These are phyloP conservation scores for Nymphalis polychloros DNA, from an alignment of 2,888 invertebrate genomes.

Conservation along the genomic window DNA sequence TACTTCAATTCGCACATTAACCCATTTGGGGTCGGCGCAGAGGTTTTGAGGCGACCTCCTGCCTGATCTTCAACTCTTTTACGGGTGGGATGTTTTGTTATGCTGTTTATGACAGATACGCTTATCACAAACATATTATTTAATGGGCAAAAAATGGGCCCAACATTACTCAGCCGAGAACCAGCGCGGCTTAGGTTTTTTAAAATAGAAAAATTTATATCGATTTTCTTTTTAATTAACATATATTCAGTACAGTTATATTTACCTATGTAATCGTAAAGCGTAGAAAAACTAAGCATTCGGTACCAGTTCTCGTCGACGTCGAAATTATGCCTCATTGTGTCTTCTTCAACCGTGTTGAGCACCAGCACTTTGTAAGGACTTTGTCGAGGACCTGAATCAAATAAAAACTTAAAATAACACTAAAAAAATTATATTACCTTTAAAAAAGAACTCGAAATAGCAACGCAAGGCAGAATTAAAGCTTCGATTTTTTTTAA, in stretches of 20 bases:
- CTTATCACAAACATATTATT: too few species aligned
- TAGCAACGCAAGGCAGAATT: neutral
- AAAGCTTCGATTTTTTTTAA: neutral
- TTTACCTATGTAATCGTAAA: conserved; percentile 79
- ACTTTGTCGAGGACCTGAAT: conserved; percentile 67
- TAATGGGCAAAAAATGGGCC: too few species aligned
- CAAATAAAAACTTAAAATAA: neutral
- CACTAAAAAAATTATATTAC: neutral
- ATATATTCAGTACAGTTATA: too few species aligned
- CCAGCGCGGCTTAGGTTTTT: too few species aligned
- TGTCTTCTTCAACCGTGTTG: conserved; percentile 68
- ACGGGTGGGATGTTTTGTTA: too few species aligned
- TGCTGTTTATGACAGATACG: too few species aligned
- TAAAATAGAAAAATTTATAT: too few species aligned
- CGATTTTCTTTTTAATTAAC: too few species aligned
- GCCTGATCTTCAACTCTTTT: too few species aligned
- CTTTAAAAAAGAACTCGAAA: neutral
- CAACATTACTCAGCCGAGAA: too few species aligned
- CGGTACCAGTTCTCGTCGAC: conserved; percentile 85
- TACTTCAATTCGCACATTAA: neutral
- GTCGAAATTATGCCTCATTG: conserved; percentile 65
- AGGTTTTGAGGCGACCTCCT: too few species aligned
- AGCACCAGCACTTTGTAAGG: conserved; percentile 86
- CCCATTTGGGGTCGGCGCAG: too few species aligned
- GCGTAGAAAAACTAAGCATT: conserved; percentile 84